Base-by-base conservation (phyloP, 2,797 vertebrate species). In the Monodelphis domestica region DNA sequence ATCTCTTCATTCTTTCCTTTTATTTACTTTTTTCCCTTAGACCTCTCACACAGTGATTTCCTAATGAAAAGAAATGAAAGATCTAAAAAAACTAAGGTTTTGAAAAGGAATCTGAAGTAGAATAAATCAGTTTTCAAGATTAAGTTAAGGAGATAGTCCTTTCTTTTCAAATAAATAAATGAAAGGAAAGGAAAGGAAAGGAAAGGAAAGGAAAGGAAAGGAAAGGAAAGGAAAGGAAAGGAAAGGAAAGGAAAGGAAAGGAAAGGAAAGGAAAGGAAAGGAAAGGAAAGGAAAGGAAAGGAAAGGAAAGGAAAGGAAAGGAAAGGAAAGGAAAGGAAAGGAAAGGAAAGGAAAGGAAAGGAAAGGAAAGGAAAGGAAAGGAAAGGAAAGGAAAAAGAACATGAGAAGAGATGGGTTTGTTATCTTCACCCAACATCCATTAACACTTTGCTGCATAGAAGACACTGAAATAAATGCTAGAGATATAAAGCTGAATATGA, bases 11-110 rank as follows among this genome's bases (percentile, higher is more conserved):
- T 38, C 11, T 11, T 9, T 89, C 53, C n/a, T 7, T 91, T 89
- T 38, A 55, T 52, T 89, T 90, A 26, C 3, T 30, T 90, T 90
- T 30, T 30, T 29, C n/a, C 88, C 93, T 91, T 45, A 95, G 87
- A 92, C 53, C 10, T 5, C 91, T 89, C 54, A 30, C 11, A 63
- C 53, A 89, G 33, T 55, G 38, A 96, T 57, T 5, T 52, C 78
- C 24, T 84, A 87, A 88, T 28, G 21, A 0, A 21, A 54, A 26
- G 15, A 5, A 52, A 91, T 1, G 12, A 33, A 78, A 93, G 28
- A 33, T 84, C 17, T 9, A 14, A 55, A 6, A n/a, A 51, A 26
- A 50, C 12, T 3, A 9, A 2, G 12, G 10, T 38, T 54, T 90
- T 50, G 52, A 87, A 93, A 38, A 93, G 33, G 45, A 54, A 54